phyloP scores from a whole-genome alignment of 2,888 invertebrate genomes.

The Epistrophella euchroma region DNA sequence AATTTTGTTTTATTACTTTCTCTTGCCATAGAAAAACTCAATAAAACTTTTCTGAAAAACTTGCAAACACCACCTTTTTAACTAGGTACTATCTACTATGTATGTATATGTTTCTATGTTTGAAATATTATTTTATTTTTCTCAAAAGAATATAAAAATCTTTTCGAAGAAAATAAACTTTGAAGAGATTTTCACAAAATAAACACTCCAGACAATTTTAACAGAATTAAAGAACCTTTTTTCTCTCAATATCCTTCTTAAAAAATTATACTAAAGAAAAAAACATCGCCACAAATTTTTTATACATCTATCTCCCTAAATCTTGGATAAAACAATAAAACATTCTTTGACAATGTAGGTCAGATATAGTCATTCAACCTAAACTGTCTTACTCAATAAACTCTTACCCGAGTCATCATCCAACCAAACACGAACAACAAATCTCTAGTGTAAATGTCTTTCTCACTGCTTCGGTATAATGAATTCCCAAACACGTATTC shows the following conservation, averaged over 20 bases:
- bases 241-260: neutral
- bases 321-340: constrained; percentile 31
- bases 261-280: neutral
- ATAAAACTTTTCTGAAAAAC: neutral
- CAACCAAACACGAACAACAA: constrained; percentile 21
- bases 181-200: neutral
- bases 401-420: constrained; percentile 24
- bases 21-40: neutral
- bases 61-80: neutral
- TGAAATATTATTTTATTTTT: constrained; percentile 5
- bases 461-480: constrained; percentile 15
- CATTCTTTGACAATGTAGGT: constrained; percentile 33
- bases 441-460: constrained; percentile 23
- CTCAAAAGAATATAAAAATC: neutral
- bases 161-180: neutral
- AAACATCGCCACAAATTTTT: constrained; percentile 4
- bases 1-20: no score
- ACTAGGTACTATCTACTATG: no score
- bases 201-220: constrained; percentile 28
- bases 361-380: constrained; percentile 37
- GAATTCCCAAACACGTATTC: constrained; percentile 43
- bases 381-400: constrained; percentile 33
- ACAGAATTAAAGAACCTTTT: constrained; percentile 26
- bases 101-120: neutral
- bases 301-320: neutral